Evolutionary conservation across 2,797 vertebrate species (phyloP).

Genomic region (Furcifer pardalis): DNA sequence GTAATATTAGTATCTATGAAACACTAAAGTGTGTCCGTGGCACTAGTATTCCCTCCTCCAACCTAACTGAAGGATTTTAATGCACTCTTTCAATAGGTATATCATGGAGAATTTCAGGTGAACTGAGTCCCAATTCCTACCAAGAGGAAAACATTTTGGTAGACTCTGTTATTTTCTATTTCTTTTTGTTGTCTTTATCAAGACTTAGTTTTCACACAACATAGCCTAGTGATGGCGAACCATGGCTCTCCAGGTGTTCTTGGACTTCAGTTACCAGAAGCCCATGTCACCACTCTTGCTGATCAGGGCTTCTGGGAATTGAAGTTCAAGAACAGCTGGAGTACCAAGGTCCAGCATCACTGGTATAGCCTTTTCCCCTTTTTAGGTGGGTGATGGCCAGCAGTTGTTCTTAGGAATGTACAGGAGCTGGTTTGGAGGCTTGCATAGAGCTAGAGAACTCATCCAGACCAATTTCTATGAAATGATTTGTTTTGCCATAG

Average conservation of each 20-base stretch:
- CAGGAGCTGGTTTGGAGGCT: background rate
- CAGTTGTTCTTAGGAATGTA: background rate
- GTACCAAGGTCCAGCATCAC: too few relatives aligned
- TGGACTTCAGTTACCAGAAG: too few relatives aligned
- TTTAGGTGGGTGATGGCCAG: background rate
- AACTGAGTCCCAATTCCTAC: background rate
- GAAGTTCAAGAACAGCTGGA: too few relatives aligned
- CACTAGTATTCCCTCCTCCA: background rate
- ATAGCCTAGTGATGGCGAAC: too few relatives aligned
- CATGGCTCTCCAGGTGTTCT: too few relatives aligned
- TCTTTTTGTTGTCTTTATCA: background rate
- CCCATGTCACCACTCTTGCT: too few relatives aligned
- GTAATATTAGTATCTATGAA: background rate
- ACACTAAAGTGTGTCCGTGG: background rate
- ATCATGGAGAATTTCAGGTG: background rate
- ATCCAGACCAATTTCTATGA: background rate
- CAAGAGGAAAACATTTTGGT: background rate
- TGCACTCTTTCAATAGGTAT: background rate
- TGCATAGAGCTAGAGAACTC: background rate
- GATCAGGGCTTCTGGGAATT: too few relatives aligned
- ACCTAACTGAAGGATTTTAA: background rate
- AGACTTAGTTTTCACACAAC: background rate
- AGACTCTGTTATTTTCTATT: background rate
- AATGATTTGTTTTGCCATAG: too few relatives aligned
- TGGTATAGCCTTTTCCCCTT: conserved; percentile 8